phyloP scores from a whole-genome alignment of 2,113 vertebrate species.

The Pluvialis apricaria region DNA sequence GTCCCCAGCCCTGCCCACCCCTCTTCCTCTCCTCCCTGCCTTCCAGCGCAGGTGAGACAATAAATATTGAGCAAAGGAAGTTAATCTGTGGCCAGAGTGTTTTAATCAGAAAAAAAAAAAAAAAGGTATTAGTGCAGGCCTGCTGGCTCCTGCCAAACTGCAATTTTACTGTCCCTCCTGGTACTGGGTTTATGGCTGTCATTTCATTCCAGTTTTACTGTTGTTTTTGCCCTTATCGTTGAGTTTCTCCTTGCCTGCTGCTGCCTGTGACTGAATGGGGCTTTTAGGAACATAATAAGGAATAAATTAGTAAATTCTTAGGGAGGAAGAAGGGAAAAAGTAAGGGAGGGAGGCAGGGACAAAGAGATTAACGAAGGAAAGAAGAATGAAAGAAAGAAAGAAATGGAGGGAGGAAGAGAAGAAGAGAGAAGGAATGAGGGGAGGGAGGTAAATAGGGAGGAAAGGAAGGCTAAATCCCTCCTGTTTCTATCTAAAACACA shows the following conservation, averaged over 20 bases:
- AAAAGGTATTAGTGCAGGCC: neutral
- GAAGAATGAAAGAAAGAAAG: neutral
- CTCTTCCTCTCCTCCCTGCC: neutral
- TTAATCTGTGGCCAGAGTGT: constrained; percentile 12
- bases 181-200: constrained; percentile 46
- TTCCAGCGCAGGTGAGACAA: neutral
- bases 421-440: neutral
- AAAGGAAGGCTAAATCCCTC: neutral
- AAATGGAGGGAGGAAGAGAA: neutral
- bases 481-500: neutral
- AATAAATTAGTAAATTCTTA: neutral
- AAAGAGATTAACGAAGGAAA: neutral
- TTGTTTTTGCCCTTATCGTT: constrained; percentile 18
- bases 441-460: neutral
- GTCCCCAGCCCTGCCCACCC: neutral
- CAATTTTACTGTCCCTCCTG: constrained; percentile 28
- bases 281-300: neutral
- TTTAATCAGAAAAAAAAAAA: constrained; percentile 12
- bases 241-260: constrained; percentile 37
- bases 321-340: neutral
- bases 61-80: neutral
- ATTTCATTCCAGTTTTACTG: constrained; percentile 48
- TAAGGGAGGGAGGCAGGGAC: neutral
- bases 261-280: neutral
- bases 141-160: constrained; percentile 32